Conservation (phyloP, 2,113 vertebrate species). For the Dromas ardeola region DNA sequence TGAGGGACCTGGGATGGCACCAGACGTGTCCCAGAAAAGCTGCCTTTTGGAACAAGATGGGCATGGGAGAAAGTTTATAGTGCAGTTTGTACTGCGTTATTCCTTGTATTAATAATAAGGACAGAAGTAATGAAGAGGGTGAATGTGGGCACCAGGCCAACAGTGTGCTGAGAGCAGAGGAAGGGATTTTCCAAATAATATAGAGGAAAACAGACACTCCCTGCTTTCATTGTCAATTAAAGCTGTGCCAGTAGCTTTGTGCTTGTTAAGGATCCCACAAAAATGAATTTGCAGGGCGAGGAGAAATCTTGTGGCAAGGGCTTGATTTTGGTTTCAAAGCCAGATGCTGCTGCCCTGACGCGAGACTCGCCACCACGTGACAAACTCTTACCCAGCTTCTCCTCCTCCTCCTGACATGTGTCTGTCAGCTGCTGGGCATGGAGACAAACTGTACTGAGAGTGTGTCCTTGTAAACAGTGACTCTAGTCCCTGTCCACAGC, state of each 20-base stretch:
- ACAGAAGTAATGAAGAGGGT: neutral
- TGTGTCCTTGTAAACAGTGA: neutral
- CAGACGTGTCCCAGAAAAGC: neutral
- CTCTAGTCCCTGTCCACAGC: neutral
- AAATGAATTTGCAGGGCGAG: neutral
- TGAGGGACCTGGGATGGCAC: neutral
- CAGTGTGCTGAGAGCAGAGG: neutral
- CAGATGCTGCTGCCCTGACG: neutral
- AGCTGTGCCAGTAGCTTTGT: neutral
- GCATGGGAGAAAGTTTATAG: neutral
- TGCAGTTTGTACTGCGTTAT: neutral
- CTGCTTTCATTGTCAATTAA: neutral
- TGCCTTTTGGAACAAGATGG: neutral
- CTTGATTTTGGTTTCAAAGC: neutral
- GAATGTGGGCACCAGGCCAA: neutral
- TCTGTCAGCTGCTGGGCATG: neutral
- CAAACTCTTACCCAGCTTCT: neutral
- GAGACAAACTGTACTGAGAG: neutral
- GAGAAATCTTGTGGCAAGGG: neutral
- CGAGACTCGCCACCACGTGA: neutral
- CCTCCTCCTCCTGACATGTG: neutral
- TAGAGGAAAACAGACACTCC: neutral
- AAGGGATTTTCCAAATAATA: constrained; percentile 29
- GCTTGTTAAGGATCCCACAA: neutral
- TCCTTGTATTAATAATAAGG: neutral